These are phyloP conservation scores for Diloba caeruleocephala DNA, from an alignment of 2,888 invertebrate species.

Conservation along the genomic window DNA sequence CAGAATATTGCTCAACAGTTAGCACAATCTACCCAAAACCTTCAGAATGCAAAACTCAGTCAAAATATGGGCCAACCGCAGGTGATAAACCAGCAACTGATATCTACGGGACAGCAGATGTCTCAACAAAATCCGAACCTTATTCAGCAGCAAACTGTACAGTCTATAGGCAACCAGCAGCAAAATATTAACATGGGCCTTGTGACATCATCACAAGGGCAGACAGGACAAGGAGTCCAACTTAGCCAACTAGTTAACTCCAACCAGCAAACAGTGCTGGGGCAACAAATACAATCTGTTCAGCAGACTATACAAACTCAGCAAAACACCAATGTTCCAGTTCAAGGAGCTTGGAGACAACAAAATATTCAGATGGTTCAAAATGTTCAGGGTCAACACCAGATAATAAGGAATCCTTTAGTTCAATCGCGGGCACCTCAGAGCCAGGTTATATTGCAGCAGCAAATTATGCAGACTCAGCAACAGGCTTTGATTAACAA, in stretches of 20 bases:
- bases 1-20: slow-evolving; percentile 85
- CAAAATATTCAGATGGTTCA: slow-evolving; percentile 87
- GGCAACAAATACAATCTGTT: slow-evolving; percentile 86
- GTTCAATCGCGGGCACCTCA: slow-evolving; percentile 84
- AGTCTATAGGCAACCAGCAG: slow-evolving; percentile 80
- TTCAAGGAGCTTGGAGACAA: slow-evolving; percentile 83
- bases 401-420: slow-evolving; percentile 83
- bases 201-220: slow-evolving; percentile 79
- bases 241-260: slow-evolving; percentile 83
- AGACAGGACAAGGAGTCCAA: slow-evolving; percentile 76
- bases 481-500: slow-evolving; percentile 83
- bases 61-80: slow-evolving; percentile 81
- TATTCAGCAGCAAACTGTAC: slow-evolving; percentile 83
- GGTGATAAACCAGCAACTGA: slow-evolving; percentile 80
- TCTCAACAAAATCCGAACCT: slow-evolving; percentile 78
- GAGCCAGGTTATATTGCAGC: slow-evolving; percentile 87
- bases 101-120: slow-evolving; percentile 86
- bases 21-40: slow-evolving; percentile 81
- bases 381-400: slow-evolving; percentile 87
- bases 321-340: slow-evolving; percentile 74
- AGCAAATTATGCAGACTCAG: slow-evolving; percentile 89
- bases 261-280: slow-evolving; percentile 76
- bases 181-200: slow-evolving; percentile 84
- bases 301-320: slow-evolving; percentile 83
- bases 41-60: slow-evolving; percentile 85